Evolutionary conservation across 2,888 invertebrate genomes (phyloP), one percentile per base, ranked within the genome.

Genomic region (Peribatodes rhomboidaria): DNA sequence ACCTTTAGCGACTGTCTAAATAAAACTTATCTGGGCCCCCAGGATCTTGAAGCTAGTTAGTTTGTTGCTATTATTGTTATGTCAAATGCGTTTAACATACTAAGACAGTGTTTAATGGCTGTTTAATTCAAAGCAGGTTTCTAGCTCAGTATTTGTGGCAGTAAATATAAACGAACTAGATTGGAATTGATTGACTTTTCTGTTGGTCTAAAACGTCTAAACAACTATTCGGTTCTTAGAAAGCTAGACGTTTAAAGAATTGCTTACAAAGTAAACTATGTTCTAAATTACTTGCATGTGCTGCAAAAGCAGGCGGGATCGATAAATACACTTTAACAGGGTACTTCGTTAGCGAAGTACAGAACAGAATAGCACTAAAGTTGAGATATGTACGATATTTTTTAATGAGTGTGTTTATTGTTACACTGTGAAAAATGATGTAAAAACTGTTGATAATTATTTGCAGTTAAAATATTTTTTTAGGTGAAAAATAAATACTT

Each of bases 251-350:
- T 61, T 39, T 31, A 20, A 61, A 46, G 7, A 47, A 39, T 46
- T 33, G 11, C 39, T 20, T 46, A 41, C 56, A 62, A 41, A n/a
- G 6, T 6, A 27, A 27, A 33, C 9, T 42, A 11, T 52, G 20
- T 54, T 14, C 41, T 16, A 27, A 54, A 52, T 37, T 22, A 22
- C n/a, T 61, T 46, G 63, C 63, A 63, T 46, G 57, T 57, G 63
- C 44, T 47, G 57, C 27, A 57, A 46, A 46, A 63, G 46, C 31
- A 9, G 16, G 11, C 31, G 8, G 31, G n/a, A 14, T 41, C 20
- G 16, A 42, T 42, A 31, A 54, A 42, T 54, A 27, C 31, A 31
- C 16, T 18, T 41, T n/a, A 13, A 41, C 16, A 13, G 22, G 14
- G 6, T 13, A 22, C 9, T 41, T 53, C 14, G 39, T 27, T n/a